A percentile compares a stretch with the other conserved stretches of the same genome.
These are phyloP conservation scores for Nemotelus pantherinus DNA, from an alignment of 2,888 invertebrate genomes.

Conservation along the genomic window DNA sequence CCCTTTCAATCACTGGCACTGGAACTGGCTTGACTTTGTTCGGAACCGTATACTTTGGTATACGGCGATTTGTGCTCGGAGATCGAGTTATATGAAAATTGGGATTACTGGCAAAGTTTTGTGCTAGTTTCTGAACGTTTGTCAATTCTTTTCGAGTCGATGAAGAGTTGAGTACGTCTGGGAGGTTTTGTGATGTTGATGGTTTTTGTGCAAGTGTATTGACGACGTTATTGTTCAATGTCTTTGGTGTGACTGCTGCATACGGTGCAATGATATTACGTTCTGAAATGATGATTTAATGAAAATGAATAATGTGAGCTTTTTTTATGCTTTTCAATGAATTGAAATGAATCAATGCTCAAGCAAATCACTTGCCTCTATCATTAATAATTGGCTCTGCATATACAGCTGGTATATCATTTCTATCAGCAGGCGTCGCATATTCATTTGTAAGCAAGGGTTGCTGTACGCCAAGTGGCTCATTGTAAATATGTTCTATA, in stretches of 20 bases:
- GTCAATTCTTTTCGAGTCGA: slow-evolving; percentile 51
- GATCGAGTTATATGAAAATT: slow-evolving; percentile 54
- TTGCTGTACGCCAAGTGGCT: slow-evolving; percentile 58
- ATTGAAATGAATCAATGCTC: too few relatives aligned
- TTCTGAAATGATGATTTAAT: slow-evolving; percentile 33
- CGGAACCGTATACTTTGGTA: slow-evolving; percentile 54
- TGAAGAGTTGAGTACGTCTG: slow-evolving; percentile 54
- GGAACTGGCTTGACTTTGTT: slow-evolving; percentile 39
- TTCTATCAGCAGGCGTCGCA: slow-evolving; percentile 58
- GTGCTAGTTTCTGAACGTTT: slow-evolving; percentile 59
- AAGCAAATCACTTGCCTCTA: slow-evolving; percentile 55
- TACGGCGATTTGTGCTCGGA: slow-evolving; percentile 52
- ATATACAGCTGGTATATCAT: slow-evolving; percentile 56
- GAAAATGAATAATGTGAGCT: neutral
- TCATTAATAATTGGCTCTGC: slow-evolving; percentile 59
- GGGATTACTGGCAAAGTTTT: slow-evolving; percentile 59
- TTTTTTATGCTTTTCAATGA: too few relatives aligned
- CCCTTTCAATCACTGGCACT: slow-evolving; percentile 53
- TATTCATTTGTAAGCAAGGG: slow-evolving; percentile 59
- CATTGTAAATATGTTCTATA: slow-evolving; percentile 60
- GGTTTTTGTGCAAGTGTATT: slow-evolving; percentile 45
- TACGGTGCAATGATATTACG: slow-evolving; percentile 50
- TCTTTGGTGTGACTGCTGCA: slow-evolving; percentile 48
- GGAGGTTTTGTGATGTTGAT: slow-evolving; percentile 55
- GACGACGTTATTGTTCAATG: neutral